Evolutionary conservation across 1,140 invertebrate genomes (phyloP).

Genomic region (Argopecten irradians): DNA sequence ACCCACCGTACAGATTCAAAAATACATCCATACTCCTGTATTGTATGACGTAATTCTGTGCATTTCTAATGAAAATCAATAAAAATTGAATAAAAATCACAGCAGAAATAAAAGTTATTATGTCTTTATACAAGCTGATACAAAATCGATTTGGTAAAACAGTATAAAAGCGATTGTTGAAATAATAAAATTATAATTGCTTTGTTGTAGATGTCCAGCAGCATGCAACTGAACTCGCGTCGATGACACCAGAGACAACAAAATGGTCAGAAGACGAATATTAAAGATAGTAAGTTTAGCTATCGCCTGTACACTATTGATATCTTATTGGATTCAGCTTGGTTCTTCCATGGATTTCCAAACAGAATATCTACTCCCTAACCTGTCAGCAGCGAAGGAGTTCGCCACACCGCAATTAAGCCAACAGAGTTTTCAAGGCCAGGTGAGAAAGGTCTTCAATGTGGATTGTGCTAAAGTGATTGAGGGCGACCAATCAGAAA

Average conservation of each 20-base stretch:
- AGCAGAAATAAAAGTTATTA: no score
- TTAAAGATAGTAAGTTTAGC: neutral
- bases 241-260: neutral
- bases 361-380: neutral
- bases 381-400: neutral
- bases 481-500: conserved; percentile 36
- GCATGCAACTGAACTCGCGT: neutral
- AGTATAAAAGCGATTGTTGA: no score
- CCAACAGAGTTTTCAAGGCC: neutral
- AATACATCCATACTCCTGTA: no score
- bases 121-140: no score
- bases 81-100: no score
- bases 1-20: no score
- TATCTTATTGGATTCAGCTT: neutral
- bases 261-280: neutral
- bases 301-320: neutral
- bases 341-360: neutral
- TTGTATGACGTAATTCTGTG: no score
- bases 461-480: conserved; percentile 31
- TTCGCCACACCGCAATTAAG: neutral
- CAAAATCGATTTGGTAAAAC: no score
- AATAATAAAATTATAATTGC: neutral
- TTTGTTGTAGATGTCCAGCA: neutral
- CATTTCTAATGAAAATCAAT: no score
- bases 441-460: neutral